Conservation (phyloP, 1,140 invertebrate species). For the Drosophila sproati region DNA sequence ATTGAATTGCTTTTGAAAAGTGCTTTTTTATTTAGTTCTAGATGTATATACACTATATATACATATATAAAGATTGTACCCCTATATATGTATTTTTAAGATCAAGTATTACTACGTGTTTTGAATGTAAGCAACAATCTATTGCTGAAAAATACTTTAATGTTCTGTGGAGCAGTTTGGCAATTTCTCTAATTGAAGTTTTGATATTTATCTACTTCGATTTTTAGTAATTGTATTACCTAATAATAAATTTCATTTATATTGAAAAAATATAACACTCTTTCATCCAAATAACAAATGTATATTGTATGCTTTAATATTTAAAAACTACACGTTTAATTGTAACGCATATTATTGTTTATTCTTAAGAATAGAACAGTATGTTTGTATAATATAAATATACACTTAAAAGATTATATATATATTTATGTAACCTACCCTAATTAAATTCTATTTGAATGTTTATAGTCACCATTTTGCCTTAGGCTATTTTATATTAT, state of each 20-base stretch:
- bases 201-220: background rate
- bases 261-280: too few species aligned
- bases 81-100: conserved; percentile 38
- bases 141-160: background rate
- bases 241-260: too few species aligned
- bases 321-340: background rate
- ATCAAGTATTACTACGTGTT: conserved; percentile 39
- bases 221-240: too few species aligned
- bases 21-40: conserved; percentile 53
- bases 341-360: too few species aligned
- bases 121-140: conserved; percentile 33
- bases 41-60: conserved; percentile 34
- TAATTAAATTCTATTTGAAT: conserved; percentile 14
- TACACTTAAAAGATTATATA: background rate
- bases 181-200: background rate
- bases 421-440: too few species aligned
- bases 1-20: conserved; percentile 46
- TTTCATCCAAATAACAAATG: too few species aligned
- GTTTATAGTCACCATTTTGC: conserved; percentile 39
- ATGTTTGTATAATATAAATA: background rate
- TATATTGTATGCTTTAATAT: background rate
- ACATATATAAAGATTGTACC: conserved; percentile 3
- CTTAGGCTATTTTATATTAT: conserved; percentile 6
- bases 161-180: background rate
- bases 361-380: too few species aligned